Evolutionary conservation across 2,113 vertebrate species (phyloP).

Genomic region (Leptocoma aspasia): DNA sequence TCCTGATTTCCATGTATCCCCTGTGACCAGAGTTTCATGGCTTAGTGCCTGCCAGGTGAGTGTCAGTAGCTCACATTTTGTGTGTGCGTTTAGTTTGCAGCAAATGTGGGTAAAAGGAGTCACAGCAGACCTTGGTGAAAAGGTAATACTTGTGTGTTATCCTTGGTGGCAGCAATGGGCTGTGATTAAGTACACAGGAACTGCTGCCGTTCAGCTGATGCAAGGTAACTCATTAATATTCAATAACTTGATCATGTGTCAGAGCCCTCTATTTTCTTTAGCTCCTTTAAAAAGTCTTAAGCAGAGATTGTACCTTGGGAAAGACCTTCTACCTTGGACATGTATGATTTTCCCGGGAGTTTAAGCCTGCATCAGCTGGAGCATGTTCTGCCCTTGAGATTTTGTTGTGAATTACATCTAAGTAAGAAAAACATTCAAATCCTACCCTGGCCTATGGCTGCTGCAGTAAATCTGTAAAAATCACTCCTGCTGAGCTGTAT

Average conservation of each 20-base stretch:
- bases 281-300: background rate
- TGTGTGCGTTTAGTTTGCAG: background rate
- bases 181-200: background rate
- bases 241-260: background rate
- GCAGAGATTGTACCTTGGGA: background rate
- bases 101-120: background rate
- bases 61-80: background rate
- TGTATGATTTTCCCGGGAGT: background rate
- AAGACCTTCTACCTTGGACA: background rate
- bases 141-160: background rate
- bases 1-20: background rate
- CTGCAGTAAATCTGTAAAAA: background rate
- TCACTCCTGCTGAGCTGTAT: background rate
- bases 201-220: background rate
- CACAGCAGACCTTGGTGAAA: background rate
- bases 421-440: background rate
- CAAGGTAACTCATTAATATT: background rate
- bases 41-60: background rate
- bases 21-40: background rate
- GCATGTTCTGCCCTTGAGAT: background rate
- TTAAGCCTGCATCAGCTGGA: background rate
- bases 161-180: background rate
- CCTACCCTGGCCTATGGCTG: background rate
- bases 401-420: background rate
- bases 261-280: background rate